Percentiles rank a stretch among this genome's conserved stretches.
Conservation (phyloP, 2,888 invertebrate genomes). For the Alloplasta piceator region DNA sequence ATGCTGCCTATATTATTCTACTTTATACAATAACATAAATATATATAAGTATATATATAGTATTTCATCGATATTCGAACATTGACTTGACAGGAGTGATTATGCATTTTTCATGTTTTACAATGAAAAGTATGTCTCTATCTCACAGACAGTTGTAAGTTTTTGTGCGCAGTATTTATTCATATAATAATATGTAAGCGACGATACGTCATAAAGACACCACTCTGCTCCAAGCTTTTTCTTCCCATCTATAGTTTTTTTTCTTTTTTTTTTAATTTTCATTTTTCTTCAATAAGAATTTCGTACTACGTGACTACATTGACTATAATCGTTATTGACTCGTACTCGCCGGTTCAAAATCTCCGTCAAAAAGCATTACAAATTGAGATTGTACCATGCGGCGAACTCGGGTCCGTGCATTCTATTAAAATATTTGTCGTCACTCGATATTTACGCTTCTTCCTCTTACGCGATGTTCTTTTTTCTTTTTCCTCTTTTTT, state of each 20-base stretch:
- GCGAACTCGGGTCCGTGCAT: conserved; percentile 18
- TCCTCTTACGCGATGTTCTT: neutral
- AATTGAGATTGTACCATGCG: conserved; percentile 48
- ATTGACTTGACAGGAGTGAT: conserved; percentile 82
- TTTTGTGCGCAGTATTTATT: conserved; percentile 77
- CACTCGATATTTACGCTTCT: conserved; percentile 28
- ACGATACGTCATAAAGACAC: conserved; percentile 44
- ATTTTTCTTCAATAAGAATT: conserved; percentile 37
- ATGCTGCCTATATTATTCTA: conserved; percentile 52
- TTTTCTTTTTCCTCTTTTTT: neutral
- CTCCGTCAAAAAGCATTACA: conserved; percentile 64
- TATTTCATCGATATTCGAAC: conserved; percentile 74
- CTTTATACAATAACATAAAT: conserved; percentile 57
- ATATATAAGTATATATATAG: conserved; percentile 57
- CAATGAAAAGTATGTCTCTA: conserved; percentile 55
- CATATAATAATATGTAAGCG: conserved; percentile 55
- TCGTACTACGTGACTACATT: conserved; percentile 66
- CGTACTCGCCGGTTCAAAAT: conserved; percentile 60
- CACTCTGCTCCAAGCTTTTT: conserved; percentile 30
- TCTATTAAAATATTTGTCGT: conserved; percentile 61
- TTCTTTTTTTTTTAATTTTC: conserved; percentile 13
- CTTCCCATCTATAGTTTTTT: conserved; percentile 12
- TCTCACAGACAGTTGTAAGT: conserved; percentile 64
- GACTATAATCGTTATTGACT: conserved; percentile 71
- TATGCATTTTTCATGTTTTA: conserved; percentile 70